Evolutionary conservation across 2,113 vertebrate genomes (phyloP), one percentile per base, ranked within the genome.

Genomic region (Antechinus flavipes): DNA sequence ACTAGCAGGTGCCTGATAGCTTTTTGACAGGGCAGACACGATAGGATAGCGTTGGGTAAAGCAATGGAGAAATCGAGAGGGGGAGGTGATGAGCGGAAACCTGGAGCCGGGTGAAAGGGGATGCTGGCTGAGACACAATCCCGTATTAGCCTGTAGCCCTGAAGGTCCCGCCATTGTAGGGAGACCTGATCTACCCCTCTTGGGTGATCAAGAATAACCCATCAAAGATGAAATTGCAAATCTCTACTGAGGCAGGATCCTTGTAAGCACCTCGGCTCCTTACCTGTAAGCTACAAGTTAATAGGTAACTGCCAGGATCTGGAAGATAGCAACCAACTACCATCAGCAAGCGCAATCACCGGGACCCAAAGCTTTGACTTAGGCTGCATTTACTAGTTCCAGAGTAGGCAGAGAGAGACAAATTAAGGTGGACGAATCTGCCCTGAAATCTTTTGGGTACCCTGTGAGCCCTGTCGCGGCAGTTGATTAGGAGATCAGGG

Each of bases 271-370:
- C n/a, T 84, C 1, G n/a, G 19, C n/a, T 84, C n/a, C n/a, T 42
- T 84, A 84, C 68, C 91, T 8, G 0, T 0, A 16, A 93, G 94
- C 97, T 58, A 53, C 89, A 97, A 96, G 96, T 96, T 94, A 90
- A 8, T 47, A 19, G 0, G 30, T 4, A 30, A n/a, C 1, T 8
- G 12, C 42, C 54, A 30, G 35, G 58, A n/a, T 90, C 58, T 35
- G 2, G 95, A 84, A 52, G 52, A 76, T 42, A 8, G 23, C 68
- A 42, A 84, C n/a, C 19, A 76, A 84, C 68, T 84, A 84, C 68
- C 68, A 84, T 7, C 68, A 84, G 68, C 68, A n/a, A 42, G n/a
- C 16, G n/a, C n/a, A 42, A 23, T 84, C 35, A 42, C 1, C 7
- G n/a, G 19, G 19, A 19, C n/a, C 35, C 35, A 84, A 42, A 84